Base-by-base conservation (phyloP, 2,113 vertebrate species). In the Poeciliopsis prolifica region DNA sequence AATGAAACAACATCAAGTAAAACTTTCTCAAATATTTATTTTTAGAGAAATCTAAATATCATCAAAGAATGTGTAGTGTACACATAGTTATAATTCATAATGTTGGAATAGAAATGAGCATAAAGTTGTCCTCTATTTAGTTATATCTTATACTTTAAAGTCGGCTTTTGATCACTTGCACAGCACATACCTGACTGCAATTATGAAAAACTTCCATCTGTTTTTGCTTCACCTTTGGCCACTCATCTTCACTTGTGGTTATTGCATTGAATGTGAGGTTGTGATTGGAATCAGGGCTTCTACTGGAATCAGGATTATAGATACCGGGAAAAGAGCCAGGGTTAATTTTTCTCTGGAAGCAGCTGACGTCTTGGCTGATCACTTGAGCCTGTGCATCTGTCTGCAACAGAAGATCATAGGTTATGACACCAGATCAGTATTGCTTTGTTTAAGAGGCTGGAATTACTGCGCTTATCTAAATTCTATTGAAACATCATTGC, bases 321-420 rank as follows among this genome's bases (percentile, higher is more conserved):
- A 66, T 42, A 60, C 33, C n/a, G 35, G 70, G 37, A 78, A 12
- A 8, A 69, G 89, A 83, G 63, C 79, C 76, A 29, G 84, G 30
- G 78, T 90, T 82, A 68, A 65, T 67, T 82, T 94, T 88, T 77
- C 85, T 94, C 82, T 93, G 84, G 81, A 95, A 93, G 54, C 4
- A 70, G 87, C 88, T 91, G 33, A 92, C 77, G 28, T 91, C 91
- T 85, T 95, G 90, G 79, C 87, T 88, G 83, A 77, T 94, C 81
- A 91, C 79, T 31, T 80, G 77, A 35, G 77, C 92, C 89, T 90
- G 90, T 40, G 94, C 80, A 84, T 95, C 95, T 73, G 87, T 72
- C 96, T 96, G 86, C 80, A 77, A 85, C 75, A 81, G 4, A 84
- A 78, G 2, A 1, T 2, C 51, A 68, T 3, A 35, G 24, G 11